Evolutionary conservation across 2,113 vertebrate species (phyloP).

Genomic region (Zosterops lateralis): DNA sequence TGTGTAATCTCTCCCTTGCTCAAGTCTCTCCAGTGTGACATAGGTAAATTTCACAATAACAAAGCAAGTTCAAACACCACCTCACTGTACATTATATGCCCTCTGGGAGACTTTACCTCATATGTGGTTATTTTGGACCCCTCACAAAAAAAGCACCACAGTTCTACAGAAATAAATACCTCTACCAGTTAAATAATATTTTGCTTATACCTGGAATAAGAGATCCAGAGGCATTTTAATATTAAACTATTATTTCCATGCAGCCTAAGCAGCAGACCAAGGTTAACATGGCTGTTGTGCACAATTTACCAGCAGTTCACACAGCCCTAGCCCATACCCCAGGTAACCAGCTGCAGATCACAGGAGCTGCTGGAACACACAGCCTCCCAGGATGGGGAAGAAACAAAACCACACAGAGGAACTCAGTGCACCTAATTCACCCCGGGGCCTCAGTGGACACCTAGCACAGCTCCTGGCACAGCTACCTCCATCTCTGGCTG

Average conservation of each 20-base stretch:
- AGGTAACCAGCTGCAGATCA: background rate
- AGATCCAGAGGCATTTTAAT: background rate
- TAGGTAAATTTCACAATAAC: conserved; percentile 64
- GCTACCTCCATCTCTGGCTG: background rate
- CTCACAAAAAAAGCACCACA: background rate
- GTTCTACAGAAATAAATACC: background rate
- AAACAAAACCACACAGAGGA: background rate
- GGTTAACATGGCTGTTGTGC: background rate
- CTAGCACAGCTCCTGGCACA: background rate
- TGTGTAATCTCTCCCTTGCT: conserved; percentile 51
- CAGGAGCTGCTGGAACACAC: background rate
- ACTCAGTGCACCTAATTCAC: background rate
- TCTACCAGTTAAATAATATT: background rate
- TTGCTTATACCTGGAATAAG: background rate
- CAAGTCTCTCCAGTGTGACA: conserved; percentile 39
- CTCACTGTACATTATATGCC: background rate
- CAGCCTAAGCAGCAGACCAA: background rate
- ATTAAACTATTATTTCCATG: background rate
- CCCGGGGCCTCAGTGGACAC: background rate
- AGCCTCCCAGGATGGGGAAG: background rate
- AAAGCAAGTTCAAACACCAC: conserved; percentile 37
- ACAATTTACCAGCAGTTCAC: background rate
- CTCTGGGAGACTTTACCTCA: background rate
- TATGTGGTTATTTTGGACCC: background rate
- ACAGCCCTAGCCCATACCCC: background rate